phyloP scores from a whole-genome alignment of 2,797 vertebrate genomes.

The Fringilla coelebs region DNA sequence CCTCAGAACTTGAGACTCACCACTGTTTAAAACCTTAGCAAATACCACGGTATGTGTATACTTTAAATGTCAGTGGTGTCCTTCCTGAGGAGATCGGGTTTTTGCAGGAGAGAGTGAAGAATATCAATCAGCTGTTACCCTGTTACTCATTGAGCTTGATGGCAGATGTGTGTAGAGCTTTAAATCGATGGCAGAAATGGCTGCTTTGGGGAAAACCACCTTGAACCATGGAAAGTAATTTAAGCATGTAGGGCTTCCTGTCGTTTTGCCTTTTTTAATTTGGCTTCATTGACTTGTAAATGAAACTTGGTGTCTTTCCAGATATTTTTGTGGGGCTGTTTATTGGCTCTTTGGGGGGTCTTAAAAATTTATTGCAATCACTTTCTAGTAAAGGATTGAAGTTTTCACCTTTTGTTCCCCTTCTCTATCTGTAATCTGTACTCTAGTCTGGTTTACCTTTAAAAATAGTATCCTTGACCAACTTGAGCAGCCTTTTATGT shows the following conservation, averaged over 20 bases:
- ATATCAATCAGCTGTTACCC: background rate
- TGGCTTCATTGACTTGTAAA: background rate
- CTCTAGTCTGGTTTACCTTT: background rate
- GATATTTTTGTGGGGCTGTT: background rate
- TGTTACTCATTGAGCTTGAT: background rate
- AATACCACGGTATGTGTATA: constrained; percentile 1
- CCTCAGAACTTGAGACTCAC: background rate
- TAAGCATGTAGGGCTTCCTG: background rate
- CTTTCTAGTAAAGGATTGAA: background rate
- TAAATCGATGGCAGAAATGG: background rate
- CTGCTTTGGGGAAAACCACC: background rate
- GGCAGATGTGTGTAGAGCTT: background rate
- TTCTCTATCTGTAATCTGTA: background rate
- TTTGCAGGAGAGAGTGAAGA: background rate
- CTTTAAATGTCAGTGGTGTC: constrained; percentile 9
- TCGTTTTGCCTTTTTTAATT: background rate
- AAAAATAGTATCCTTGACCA: background rate
- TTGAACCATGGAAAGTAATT: background rate
- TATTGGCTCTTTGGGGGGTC: background rate
- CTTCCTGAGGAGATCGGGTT: background rate
- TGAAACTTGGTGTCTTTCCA: background rate
- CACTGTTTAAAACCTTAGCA: constrained; percentile 26
- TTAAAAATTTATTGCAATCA: background rate
- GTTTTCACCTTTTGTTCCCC: background rate
- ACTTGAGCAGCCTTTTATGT: background rate